These are phyloP conservation scores for Limnothrissa miodon DNA, from an alignment of 2,113 vertebrate species.

Conservation along the genomic window DNA sequence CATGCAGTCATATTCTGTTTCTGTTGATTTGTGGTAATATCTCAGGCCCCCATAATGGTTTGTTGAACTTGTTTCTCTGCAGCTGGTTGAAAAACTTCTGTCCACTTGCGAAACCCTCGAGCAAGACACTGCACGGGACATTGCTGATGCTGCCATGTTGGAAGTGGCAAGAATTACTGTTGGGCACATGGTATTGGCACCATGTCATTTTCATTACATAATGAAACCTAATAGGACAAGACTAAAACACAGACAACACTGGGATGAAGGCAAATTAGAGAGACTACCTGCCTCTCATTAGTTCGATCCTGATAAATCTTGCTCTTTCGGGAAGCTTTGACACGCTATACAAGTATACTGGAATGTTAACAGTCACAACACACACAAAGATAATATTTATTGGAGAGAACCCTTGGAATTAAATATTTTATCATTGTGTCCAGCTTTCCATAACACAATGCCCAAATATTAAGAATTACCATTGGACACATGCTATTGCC, in stretches of 20 bases:
- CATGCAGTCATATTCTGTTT: neutral
- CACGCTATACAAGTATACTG: too few relatives aligned
- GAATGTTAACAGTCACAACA: too few relatives aligned
- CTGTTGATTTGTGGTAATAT: rapidly evolving
- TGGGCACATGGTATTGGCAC: constrained; percentile 82
- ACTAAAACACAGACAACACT: too few relatives aligned
- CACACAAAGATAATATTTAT: too few relatives aligned
- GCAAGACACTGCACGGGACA: constrained; percentile 72
- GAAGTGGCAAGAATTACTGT: constrained; percentile 88
- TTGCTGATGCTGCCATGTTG: constrained; percentile 94
- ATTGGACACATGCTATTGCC: constrained; percentile 84
- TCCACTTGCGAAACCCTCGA: constrained; percentile 80
- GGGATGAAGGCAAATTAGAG: too few relatives aligned
- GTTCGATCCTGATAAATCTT: too few relatives aligned
- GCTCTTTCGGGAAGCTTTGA: too few relatives aligned
- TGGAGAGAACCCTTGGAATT: too few relatives aligned
- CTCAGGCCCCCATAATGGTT: rapidly evolving
- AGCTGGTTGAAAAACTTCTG: constrained; percentile 92
- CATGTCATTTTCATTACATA: neutral
- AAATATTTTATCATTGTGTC: too few relatives aligned
- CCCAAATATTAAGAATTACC: constrained; percentile 81
- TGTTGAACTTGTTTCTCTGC: neutral
- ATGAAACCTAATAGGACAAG: too few relatives aligned
- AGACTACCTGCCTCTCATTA: too few relatives aligned
- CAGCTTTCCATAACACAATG: too few relatives aligned